phyloP scores from a whole-genome alignment of 2,888 invertebrate genomes.

The Subacronicta megacephala region DNA sequence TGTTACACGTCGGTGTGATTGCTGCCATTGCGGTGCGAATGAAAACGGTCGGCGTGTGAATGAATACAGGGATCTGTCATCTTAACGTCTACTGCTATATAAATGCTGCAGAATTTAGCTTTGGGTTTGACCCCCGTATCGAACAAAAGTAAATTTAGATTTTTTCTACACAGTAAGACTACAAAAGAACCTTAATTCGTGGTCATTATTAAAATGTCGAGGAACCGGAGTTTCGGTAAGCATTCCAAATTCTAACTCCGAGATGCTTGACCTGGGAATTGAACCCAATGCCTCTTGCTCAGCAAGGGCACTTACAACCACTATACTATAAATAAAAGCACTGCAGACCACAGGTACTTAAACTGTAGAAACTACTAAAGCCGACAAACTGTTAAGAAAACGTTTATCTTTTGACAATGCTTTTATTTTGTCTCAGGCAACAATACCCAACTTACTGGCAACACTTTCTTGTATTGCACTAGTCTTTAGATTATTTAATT shows the following conservation, averaged over 20 bases:
- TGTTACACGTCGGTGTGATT: constrained; percentile 19
- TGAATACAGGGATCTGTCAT: constrained; percentile 47
- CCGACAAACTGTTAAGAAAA: constrained; percentile 24
- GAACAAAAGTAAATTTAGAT: not conserved
- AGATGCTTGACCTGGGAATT: no score
- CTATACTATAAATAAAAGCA: no score
- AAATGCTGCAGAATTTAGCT: constrained; percentile 10
- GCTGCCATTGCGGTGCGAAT: constrained; percentile 29
- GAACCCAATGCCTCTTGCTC: no score
- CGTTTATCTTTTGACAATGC: constrained; percentile 37
- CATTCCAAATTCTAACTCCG: no score
- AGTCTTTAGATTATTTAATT: constrained; percentile 24
- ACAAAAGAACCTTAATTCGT: no score
- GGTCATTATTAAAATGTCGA: no score
- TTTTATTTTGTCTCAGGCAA: constrained; percentile 41
- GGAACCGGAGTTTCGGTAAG: no score
- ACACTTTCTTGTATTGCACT: constrained; percentile 21
- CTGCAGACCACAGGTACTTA: no score
- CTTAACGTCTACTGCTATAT: constrained; percentile 30
- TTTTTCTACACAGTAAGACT: no score
- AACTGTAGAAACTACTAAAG: constrained; percentile 23
- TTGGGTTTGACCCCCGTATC: not conserved
- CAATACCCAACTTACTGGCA: constrained; percentile 39
- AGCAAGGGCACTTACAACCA: no score
- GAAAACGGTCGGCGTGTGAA: constrained; percentile 46